Evolutionary conservation across 2,113 vertebrate genomes (phyloP), one percentile per base, ranked within the genome.

Genomic region (Syrrhaptes paradoxus): DNA sequence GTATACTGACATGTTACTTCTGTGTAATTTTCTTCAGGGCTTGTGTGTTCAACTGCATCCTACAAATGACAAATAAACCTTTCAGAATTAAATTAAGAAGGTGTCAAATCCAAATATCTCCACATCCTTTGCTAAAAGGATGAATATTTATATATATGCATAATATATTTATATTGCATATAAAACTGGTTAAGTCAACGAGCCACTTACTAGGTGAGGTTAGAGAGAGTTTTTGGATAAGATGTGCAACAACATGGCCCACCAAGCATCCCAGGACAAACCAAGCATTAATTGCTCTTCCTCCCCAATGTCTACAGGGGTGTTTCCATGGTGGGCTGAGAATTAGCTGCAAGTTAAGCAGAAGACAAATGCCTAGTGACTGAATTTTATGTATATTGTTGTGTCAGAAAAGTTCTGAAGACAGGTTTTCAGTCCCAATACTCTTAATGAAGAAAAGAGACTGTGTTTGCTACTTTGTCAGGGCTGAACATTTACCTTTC

Each of bases 241-340:
- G 19, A 34, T 36, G 22, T 54, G 46, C 52, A 68, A 31, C 3
- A 12, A 1, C 1, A 0, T 67, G 32, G 22, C 16, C 13, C n/a
- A 15, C 51, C 32, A 41, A 36, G 17, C 28, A n/a, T 57, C 34
- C n/a, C 17, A 58, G 17, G 26, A 58, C 34, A 66, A 82, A 59
- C 21, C 32, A 65, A 52, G 14, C 13, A 58, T 32, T 49, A 68
- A 49, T 61, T 61, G 17, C 32, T 86, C 7, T 73, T 94, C 36
- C 19, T 88, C 17, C 13, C 8, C 6, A 26, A 0, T 1, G 1
- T 21, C 43, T 77, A 5, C 13, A 70, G 51, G 10, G 3, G 0
- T 70, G 18, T 75, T 85, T 32, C 49, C 7, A 4, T 28, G 9
- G 17, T 58, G 15, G 59, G 24, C 17, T 61, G 41, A 73, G 28